Conservation (phyloP, 2,797 vertebrate genomes). For the Allobates femoralis region DNA sequence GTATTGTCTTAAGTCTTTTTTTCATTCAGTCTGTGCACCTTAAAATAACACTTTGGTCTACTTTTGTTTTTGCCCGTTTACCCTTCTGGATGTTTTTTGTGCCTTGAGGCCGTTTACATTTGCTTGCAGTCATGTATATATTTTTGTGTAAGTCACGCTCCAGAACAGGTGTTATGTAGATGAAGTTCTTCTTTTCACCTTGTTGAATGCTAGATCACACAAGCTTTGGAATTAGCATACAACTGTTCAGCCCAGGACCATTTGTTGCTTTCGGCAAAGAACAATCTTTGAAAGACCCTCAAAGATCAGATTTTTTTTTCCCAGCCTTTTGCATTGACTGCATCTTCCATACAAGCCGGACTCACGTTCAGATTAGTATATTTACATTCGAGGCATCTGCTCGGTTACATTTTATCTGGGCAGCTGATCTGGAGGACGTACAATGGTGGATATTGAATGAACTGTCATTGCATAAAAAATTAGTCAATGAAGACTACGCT, state of each 20-base stretch:
- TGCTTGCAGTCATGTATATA: constrained; percentile 19
- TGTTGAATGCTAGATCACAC: constrained; percentile 28
- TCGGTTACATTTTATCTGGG: constrained; percentile 5
- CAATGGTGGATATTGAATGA: constrained; percentile 43
- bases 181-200: constrained; percentile 18
- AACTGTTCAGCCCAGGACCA: constrained; percentile 47
- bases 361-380: background rate
- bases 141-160: constrained; percentile 13
- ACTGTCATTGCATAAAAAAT: constrained; percentile 51
- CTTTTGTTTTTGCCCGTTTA: background rate
- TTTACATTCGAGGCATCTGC: constrained; percentile 37
- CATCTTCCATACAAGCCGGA: background rate
- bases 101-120: constrained; percentile 7
- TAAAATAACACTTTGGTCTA: too few relatives aligned
- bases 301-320: constrained; percentile 44
- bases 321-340: constrained; percentile 13
- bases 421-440: constrained; percentile 40
- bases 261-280: constrained; percentile 37
- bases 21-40: too few relatives aligned
- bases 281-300: constrained; percentile 17
- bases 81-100: background rate
- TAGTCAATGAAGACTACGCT: constrained; percentile 50
- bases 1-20: too few relatives aligned
- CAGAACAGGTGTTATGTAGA: constrained; percentile 42
- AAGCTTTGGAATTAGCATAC: constrained; percentile 54